A percentile compares a stretch with the other conserved stretches of the same genome.
Conservation (phyloP, 2,888 invertebrate genomes). For the Gisinianus flammeolus region DNA sequence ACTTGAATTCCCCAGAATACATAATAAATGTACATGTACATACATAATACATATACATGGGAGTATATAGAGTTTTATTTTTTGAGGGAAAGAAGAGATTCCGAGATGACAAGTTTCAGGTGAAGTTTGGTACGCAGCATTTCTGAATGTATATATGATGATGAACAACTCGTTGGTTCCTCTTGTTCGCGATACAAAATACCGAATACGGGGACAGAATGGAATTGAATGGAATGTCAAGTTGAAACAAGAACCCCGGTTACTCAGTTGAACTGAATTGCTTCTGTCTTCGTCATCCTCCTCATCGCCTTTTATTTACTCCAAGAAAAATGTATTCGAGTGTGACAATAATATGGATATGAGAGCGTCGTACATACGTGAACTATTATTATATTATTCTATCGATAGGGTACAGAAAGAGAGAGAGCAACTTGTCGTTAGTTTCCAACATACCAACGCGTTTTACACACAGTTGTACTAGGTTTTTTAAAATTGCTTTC, state of each 20-base stretch:
- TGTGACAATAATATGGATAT: too few species aligned
- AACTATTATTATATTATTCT: too few species aligned
- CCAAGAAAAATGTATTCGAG: background rate
- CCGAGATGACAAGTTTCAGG: background rate
- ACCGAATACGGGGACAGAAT: background rate
- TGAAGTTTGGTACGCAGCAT: background rate
- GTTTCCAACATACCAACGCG: too few species aligned
- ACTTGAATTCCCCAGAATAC: background rate
- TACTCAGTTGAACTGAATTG: background rate
- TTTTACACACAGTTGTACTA: too few species aligned
- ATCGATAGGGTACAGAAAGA: too few species aligned
- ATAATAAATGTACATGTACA: background rate
- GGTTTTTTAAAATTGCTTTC: constrained; percentile 8
- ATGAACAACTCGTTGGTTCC: background rate
- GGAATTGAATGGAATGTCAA: constrained; percentile 23
- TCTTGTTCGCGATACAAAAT: too few species aligned
- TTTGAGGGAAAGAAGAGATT: background rate
- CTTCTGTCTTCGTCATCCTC: background rate
- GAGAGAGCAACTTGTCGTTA: too few species aligned
- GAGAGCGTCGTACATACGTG: too few species aligned
- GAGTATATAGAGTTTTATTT: background rate
- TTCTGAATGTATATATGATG: too few species aligned
- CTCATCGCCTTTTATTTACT: background rate
- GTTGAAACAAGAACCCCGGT: constrained; percentile 12
- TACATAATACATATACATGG: background rate